Evolutionary conservation across 2,888 invertebrate species (phyloP).

Genomic region (Pollenia griseotomentosa): DNA sequence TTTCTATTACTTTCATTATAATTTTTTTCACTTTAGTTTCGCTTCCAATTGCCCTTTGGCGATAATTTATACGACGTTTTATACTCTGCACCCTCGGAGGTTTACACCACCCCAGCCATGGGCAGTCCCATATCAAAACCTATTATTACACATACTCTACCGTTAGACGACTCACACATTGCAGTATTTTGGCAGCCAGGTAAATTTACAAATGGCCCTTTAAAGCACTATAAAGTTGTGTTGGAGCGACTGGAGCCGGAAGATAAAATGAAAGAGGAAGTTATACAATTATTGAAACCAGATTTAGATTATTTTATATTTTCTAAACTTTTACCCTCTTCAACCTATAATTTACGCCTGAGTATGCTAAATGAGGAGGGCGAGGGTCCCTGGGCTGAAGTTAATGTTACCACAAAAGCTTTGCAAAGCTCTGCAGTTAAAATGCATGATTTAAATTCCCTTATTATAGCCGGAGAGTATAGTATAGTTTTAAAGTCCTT

Average conservation of each 20-base stretch:
- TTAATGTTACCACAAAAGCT: conserved; percentile 87
- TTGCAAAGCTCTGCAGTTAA: not conserved
- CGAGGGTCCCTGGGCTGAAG: conserved; percentile 89
- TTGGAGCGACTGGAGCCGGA: conserved; percentile 86
- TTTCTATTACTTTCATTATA: not conserved
- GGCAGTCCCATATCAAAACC: conserved; percentile 92
- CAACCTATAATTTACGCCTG: conserved; percentile 89
- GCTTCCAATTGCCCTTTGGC: conserved; percentile 92
- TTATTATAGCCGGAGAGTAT: conserved; percentile 76
- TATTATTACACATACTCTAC: conserved; percentile 89
- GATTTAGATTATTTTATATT: conserved; percentile 74
- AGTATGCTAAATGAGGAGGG: conserved; percentile 92
- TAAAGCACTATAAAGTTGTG: conserved; percentile 93
- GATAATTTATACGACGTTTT: conserved; percentile 88
- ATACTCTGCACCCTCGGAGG: conserved; percentile 90
- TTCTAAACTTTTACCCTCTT: conserved; percentile 87
- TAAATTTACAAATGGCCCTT: conserved; percentile 93
- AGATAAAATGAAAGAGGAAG: conserved; percentile 87
- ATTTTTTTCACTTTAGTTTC: conserved; percentile 87
- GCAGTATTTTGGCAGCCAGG: conserved; percentile 96
- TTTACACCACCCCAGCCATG: conserved; percentile 90
- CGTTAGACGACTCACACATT: conserved; percentile 92
- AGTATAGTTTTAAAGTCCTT: conserved; percentile 77
- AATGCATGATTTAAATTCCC: conserved; percentile 69
- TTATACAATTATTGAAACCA: conserved; percentile 23